These are phyloP conservation scores for Drosophila sordidapex DNA, from an alignment of 2,888 invertebrate genomes.

Conservation along the genomic window DNA sequence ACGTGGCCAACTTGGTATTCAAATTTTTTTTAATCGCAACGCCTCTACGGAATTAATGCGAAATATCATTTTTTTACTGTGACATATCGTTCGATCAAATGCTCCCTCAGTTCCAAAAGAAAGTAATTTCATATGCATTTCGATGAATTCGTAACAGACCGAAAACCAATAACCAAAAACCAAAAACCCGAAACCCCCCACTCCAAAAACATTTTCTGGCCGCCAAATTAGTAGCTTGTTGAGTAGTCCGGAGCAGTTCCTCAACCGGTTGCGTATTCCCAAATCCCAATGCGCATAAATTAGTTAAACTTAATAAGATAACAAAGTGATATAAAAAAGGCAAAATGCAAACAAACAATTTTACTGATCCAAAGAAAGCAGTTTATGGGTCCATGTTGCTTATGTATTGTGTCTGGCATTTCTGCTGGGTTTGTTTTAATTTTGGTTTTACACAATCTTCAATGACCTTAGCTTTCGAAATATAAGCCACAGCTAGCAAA, in stretches of 20 bases:
- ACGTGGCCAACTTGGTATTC: conserved; percentile 46
- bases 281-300: conserved; percentile 54
- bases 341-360: conserved; percentile 41
- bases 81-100: conserved; percentile 48
- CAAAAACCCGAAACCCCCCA: background rate
- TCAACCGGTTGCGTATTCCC: conserved; percentile 39
- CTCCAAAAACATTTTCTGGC: conserved; percentile 29
- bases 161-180: background rate
- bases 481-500: conserved; percentile 23
- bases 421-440: conserved; percentile 16
- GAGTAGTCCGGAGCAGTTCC: conserved; percentile 43
- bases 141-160: conserved; percentile 21
- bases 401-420: conserved; percentile 3
- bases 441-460: conserved; percentile 47
- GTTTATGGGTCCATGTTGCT: conserved; percentile 34
- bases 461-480: conserved; percentile 57
- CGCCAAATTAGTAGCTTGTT: conserved; percentile 51
- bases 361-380: conserved; percentile 66
- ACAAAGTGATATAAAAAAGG: conserved; percentile 33
- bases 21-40: conserved; percentile 63
- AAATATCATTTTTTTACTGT: conserved; percentile 70
- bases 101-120: conserved; percentile 53
- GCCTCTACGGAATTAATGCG: conserved; percentile 61
- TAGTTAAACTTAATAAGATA: conserved; percentile 38
- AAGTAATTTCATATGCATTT: conserved; percentile 65